Conservation (phyloP, 2,113 vertebrate species). For the Cephalopholis sonnerati region DNA sequence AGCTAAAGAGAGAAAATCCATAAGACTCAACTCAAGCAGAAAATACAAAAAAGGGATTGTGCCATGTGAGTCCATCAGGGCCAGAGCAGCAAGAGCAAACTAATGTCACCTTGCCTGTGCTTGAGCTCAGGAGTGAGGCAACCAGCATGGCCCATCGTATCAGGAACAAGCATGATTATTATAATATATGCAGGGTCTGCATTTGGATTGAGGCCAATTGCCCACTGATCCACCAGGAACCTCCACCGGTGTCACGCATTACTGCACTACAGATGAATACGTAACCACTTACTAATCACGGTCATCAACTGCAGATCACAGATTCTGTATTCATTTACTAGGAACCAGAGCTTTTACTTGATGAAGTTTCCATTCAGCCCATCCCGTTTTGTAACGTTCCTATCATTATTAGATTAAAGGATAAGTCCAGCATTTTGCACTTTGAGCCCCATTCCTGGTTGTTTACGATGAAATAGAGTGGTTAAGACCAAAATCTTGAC, state of each 20-base stretch:
- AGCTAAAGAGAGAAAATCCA: slow-evolving; percentile 16
- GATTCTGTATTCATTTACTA: neutral
- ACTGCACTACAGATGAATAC: slow-evolving; percentile 18
- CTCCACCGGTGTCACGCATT: neutral
- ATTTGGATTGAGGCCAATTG: slow-evolving; percentile 33
- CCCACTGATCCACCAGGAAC: slow-evolving; percentile 22
- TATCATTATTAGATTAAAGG: neutral
- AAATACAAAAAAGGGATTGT: slow-evolving; percentile 19
- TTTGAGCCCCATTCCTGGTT: too few species aligned
- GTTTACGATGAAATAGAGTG: too few species aligned
- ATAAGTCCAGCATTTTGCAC: too few species aligned
- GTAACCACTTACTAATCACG: slow-evolving; percentile 17
- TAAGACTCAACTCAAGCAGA: slow-evolving; percentile 32
- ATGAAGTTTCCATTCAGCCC: neutral
- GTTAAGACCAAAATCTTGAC: too few species aligned
- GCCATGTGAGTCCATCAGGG: slow-evolving; percentile 1
- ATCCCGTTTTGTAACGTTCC: neutral
- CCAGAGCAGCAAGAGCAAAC: neutral
- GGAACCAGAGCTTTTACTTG: neutral
- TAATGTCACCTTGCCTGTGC: slow-evolving; percentile 47
- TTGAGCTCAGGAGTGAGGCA: slow-evolving; percentile 12
- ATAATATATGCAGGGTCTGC: slow-evolving; percentile 46
- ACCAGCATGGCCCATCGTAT: slow-evolving; percentile 2
- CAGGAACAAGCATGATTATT: slow-evolving; percentile 24
- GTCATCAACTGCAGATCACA: neutral